Conservation (phyloP, 2,113 vertebrate genomes). For the Osmerus eperlanus region DNA sequence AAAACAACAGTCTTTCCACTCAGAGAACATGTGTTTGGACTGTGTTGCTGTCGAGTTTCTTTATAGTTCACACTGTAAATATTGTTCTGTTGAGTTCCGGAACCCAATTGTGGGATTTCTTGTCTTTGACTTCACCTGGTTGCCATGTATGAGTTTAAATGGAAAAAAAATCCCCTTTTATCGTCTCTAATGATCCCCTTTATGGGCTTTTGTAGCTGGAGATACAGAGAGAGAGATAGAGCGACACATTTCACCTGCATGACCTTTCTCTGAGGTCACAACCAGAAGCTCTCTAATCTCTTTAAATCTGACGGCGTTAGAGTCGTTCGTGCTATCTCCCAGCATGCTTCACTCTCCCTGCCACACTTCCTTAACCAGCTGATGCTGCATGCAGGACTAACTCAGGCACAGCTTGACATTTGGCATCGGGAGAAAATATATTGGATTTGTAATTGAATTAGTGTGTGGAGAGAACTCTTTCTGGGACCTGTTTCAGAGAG, state of each 20-base stretch:
- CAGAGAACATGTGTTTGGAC: neutral
- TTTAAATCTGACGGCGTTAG: slow-evolving; percentile 50
- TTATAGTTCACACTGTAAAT: neutral
- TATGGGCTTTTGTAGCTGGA: too few species aligned
- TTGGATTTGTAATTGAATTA: slow-evolving; percentile 73
- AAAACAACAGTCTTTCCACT: neutral
- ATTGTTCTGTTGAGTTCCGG: neutral
- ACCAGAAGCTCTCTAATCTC: slow-evolving; percentile 41
- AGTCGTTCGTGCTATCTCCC: slow-evolving; percentile 42
- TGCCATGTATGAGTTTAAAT: too few species aligned
- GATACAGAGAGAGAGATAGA: neutral
- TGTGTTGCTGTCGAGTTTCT: neutral
- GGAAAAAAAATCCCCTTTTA: too few species aligned
- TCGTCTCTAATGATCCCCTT: too few species aligned
- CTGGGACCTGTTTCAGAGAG: slow-evolving; percentile 41
- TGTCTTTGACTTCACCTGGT: too few species aligned
- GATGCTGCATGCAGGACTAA: slow-evolving; percentile 61
- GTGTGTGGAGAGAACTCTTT: slow-evolving; percentile 32
- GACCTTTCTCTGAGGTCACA: slow-evolving; percentile 46
- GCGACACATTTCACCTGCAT: slow-evolving; percentile 13
- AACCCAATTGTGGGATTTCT: neutral
- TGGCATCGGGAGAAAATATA: slow-evolving; percentile 62
- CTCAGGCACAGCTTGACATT: slow-evolving; percentile 65
- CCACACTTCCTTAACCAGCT: slow-evolving; percentile 58
- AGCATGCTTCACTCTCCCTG: slow-evolving; percentile 49